A percentile compares a stretch with the other conserved stretches of the same genome.
Evolutionary conservation across 2,888 invertebrate species (phyloP).

Genomic region (Octonoba sinensis): DNA sequence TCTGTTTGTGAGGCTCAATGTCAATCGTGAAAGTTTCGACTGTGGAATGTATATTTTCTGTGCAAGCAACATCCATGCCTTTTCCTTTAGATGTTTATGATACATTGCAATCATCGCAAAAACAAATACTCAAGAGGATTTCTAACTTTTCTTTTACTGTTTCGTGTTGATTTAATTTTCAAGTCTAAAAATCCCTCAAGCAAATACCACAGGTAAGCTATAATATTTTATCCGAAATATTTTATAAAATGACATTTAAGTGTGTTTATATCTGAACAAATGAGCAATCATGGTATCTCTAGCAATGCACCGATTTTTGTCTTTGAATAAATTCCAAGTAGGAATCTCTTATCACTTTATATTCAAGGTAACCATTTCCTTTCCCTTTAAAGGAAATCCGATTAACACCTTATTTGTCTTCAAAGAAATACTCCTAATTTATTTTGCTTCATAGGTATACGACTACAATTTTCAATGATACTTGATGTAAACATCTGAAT

Average conservation of each 20-base stretch:
- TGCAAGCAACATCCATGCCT: constrained; percentile 27
- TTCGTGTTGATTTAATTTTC: constrained; percentile 5
- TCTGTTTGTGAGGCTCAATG: constrained; percentile 63
- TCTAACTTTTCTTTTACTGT: constrained; percentile 2
- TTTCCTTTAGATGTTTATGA: constrained; percentile 44
- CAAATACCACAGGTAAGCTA: too few species aligned
- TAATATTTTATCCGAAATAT: too few species aligned
- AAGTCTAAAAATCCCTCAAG: not conserved
- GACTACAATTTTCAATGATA: too few species aligned
- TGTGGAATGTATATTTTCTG: constrained; percentile 45
- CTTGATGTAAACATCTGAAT: too few species aligned
- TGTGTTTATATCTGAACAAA: too few species aligned
- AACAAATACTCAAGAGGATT: constrained; percentile 25
- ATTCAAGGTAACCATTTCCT: constrained; percentile 22
- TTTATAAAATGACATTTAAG: too few species aligned
- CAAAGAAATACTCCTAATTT: not conserved
- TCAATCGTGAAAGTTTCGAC: constrained; percentile 59
- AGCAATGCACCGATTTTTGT: too few species aligned
- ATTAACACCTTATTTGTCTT: constrained; percentile 2
- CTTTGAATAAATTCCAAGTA: too few species aligned
- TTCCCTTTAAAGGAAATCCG: constrained; percentile 26
- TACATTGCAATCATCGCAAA: constrained; percentile 53
- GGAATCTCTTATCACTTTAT: too few species aligned
- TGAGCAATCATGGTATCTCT: too few species aligned
- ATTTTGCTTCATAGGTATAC: not conserved